Percentiles rank a stretch among this genome's conserved stretches.
Evolutionary conservation across 2,113 vertebrate genomes (phyloP).

Genomic region (Sigmodon hispidus): DNA sequence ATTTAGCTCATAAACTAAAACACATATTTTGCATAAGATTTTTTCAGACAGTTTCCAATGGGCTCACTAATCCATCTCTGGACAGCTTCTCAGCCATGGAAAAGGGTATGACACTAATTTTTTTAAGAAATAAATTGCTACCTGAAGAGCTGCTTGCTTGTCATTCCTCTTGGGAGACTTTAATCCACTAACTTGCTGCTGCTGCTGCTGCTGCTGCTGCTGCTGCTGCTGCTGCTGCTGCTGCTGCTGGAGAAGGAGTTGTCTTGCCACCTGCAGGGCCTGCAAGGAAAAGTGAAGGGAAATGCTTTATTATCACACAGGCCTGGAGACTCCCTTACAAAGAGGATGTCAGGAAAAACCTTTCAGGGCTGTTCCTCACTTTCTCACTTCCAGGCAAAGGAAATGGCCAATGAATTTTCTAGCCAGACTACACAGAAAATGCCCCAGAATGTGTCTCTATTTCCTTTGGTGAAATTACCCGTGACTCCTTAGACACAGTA

Average conservation of each 20-base stretch:
- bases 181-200: constrained; percentile 89
- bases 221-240: constrained; percentile 83
- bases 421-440: not conserved
- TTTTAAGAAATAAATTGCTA: constrained; percentile 76
- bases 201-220: constrained; percentile 93
- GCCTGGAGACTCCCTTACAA: not conserved
- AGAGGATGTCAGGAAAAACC: not conserved
- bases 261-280: constrained; percentile 97
- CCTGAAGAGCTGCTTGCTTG: constrained; percentile 94
- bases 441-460: constrained; percentile 27
- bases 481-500: not conserved
- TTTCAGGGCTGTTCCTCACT: not conserved
- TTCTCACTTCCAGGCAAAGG: constrained; percentile 29
- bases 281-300: constrained; percentile 82
- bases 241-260: constrained; percentile 94
- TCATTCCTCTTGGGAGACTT: constrained; percentile 96
- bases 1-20: not conserved
- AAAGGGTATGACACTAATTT: not conserved
- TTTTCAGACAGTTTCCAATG: not conserved
- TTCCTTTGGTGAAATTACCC: not conserved
- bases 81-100: not conserved
- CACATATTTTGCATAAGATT: not conserved
- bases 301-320: not conserved
- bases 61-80: not conserved
- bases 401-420: constrained; percentile 21